These are phyloP conservation scores for Microtus pennsylvanicus DNA, from an alignment of 2,113 vertebrate genomes.

Conservation along the genomic window DNA sequence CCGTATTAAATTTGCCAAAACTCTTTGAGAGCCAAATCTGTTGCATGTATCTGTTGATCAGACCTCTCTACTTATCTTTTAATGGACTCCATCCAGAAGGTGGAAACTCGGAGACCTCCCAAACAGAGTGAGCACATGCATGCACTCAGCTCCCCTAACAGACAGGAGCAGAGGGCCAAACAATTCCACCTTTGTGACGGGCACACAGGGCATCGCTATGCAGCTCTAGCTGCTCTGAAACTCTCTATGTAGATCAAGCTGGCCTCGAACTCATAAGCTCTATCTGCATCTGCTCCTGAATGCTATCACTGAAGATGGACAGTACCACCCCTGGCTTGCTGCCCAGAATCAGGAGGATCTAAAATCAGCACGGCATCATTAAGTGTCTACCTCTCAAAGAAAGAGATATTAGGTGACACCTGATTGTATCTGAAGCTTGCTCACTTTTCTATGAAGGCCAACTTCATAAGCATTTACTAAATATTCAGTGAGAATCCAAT, in stretches of 20 bases:
- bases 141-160: neutral
- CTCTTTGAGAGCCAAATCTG: neutral
- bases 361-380: neutral
- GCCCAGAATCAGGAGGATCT: neutral
- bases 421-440: neutral
- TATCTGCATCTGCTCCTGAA: neutral
- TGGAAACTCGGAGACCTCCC: neutral
- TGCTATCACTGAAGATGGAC: neutral
- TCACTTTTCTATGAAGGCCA: constrained; percentile 38
- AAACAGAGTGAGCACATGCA: neutral
- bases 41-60: neutral
- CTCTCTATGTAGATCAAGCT: neutral
- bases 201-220: neutral
- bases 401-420: neutral
- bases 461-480: constrained; percentile 23
- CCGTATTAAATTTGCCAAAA: constrained; percentile 31
- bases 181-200: neutral
- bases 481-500: neutral
- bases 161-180: neutral
- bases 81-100: neutral
- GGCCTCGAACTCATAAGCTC: neutral
- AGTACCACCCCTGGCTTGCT: neutral
- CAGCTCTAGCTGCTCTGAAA: neutral
- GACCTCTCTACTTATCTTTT: neutral
- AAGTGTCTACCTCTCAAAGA: constrained; percentile 9